phyloP scores from a whole-genome alignment of 1,140 invertebrate species.

The Diploscapter pachys region DNA sequence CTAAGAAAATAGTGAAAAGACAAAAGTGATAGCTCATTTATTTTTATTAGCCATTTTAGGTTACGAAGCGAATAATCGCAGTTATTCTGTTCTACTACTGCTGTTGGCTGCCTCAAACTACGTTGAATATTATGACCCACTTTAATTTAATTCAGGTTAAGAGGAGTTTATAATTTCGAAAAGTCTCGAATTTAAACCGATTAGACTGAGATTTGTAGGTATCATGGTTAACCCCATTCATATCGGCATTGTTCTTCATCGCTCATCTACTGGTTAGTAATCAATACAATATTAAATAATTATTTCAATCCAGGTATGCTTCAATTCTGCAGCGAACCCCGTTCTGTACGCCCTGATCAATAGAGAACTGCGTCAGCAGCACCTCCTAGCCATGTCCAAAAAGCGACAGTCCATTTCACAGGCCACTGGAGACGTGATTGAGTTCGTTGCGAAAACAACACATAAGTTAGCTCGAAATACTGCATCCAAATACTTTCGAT shows the following conservation, averaged over 20 bases:
- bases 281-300: too few relatives aligned
- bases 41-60: conserved; percentile 31
- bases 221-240: conserved; percentile 46
- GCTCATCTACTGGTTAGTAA: conserved; percentile 49
- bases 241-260: conserved; percentile 53
- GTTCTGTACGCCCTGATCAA: conserved; percentile 58
- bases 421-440: conserved; percentile 29
- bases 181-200: conserved; percentile 9
- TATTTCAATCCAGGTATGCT: conserved; percentile 41
- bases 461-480: too few relatives aligned
- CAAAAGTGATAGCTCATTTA: background rate
- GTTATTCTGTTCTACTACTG: conserved; percentile 58
- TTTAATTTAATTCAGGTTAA: too few relatives aligned
- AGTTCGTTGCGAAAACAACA: conserved; percentile 13
- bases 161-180: too few relatives aligned
- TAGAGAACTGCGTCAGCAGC: conserved; percentile 54
- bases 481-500: too few relatives aligned
- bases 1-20: background rate
- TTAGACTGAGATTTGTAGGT: conserved; percentile 11
- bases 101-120: conserved; percentile 58
- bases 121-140: conserved; percentile 49
- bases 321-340: conserved; percentile 58
- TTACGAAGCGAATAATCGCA: conserved; percentile 55
- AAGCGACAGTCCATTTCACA: conserved; percentile 36
- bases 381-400: conserved; percentile 40